A percentile compares a stretch with the other conserved stretches of the same genome.
These are phyloP conservation scores for Nephrotoma flavescens DNA, from an alignment of 2,888 invertebrate species.

Conservation along the genomic window DNA sequence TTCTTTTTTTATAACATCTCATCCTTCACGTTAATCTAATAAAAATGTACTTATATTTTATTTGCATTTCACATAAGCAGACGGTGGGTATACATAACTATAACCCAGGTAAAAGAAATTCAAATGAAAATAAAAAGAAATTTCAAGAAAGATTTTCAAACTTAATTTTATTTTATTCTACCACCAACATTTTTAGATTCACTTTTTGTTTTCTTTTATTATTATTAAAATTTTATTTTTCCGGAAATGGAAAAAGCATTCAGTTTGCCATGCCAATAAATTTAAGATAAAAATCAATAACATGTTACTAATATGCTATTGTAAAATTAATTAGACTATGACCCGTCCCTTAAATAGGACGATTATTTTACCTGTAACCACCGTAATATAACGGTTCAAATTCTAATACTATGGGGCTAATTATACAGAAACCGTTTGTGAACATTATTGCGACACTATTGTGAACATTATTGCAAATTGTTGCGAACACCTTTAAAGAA, in stretches of 20 bases:
- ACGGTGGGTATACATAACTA: background rate
- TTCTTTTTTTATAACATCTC: background rate
- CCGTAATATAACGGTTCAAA: too few relatives aligned
- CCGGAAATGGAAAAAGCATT: too few relatives aligned
- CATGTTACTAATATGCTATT: too few relatives aligned
- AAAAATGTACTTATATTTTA: background rate
- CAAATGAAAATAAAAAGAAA: background rate
- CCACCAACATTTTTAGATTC: background rate
- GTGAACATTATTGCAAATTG: background rate
- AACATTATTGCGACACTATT: background rate
- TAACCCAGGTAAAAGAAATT: background rate
- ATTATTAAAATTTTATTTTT: background rate
- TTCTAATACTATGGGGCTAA: background rate
- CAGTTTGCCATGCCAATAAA: too few relatives aligned
- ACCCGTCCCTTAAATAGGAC: too few relatives aligned
- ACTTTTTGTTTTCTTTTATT: background rate
- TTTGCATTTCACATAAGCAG: background rate
- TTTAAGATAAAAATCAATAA: too few relatives aligned
- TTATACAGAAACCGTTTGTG: background rate
- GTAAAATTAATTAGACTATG: too few relatives aligned
- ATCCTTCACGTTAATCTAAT: background rate
- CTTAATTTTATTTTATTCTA: background rate
- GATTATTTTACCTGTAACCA: too few relatives aligned
- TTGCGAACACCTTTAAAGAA: background rate
- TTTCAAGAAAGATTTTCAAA: background rate